These are phyloP conservation scores for Epiblema foenella DNA, from an alignment of 2,888 invertebrate species.

Conservation along the genomic window DNA sequence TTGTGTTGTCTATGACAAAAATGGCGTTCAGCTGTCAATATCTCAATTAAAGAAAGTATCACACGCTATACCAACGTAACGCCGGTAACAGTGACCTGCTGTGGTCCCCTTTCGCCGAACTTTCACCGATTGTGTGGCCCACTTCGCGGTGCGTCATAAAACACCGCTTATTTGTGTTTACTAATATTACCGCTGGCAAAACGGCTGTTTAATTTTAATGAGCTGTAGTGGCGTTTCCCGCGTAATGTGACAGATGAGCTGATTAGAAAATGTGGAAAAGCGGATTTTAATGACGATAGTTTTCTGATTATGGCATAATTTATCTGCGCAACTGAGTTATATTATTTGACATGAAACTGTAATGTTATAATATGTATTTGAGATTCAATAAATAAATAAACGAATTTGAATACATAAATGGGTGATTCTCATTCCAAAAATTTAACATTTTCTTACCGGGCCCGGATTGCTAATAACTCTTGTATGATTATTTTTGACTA, in stretches of 20 bases:
- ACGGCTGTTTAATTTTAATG: constrained; percentile 37
- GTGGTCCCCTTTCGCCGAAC: constrained; percentile 75
- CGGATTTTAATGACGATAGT: not conserved
- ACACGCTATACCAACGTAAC: constrained; percentile 74
- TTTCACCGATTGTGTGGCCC: constrained; percentile 74
- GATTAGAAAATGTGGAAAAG: constrained; percentile 23
- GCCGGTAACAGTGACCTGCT: constrained; percentile 72
- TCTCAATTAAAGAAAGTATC: constrained; percentile 73
- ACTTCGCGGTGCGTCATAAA: constrained; percentile 53
- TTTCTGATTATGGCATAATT: not conserved
- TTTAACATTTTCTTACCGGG: no score
- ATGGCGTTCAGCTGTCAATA: constrained; percentile 45
- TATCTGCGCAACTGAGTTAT: no score
- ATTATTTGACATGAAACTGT: no score
- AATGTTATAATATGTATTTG: no score
- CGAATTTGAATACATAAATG: no score
- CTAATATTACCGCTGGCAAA: constrained; percentile 43
- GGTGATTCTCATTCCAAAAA: no score
- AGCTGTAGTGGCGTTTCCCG: constrained; percentile 39
- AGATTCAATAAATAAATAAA: no score
- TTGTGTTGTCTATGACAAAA: constrained; percentile 43
- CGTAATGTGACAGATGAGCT: constrained; percentile 16
- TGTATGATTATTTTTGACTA: no score
- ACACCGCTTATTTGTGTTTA: constrained; percentile 44
- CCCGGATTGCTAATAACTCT: no score